These are phyloP conservation scores for Alsophila aescularia DNA, from an alignment of 2,888 invertebrate genomes.

Conservation along the genomic window DNA sequence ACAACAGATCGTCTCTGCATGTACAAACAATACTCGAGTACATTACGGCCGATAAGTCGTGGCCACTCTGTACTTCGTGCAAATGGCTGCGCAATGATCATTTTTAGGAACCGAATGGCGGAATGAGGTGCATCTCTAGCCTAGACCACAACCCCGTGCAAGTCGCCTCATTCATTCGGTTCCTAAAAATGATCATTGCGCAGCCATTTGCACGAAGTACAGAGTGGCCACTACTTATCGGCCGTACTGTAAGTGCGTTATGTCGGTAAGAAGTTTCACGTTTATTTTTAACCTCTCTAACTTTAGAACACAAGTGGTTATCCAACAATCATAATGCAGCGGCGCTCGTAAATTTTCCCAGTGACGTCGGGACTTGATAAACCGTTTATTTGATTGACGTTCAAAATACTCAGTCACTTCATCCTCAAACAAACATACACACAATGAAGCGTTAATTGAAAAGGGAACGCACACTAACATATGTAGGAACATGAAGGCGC, in stretches of 20 bases:
- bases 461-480: conserved; percentile 4
- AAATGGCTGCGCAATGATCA: too few species aligned
- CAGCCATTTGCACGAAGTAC: too few species aligned
- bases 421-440: not conserved
- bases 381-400: conserved; percentile 25
- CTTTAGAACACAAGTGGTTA: conserved; percentile 23
- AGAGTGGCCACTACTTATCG: too few species aligned
- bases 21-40: not conserved
- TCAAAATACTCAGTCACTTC: conserved; percentile 15
- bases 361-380: conserved; percentile 3
- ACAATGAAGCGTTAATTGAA: conserved; percentile 11
- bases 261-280: conserved; percentile 2
- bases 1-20: not conserved
- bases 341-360: conserved; percentile 17
- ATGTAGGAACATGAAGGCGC: not conserved
- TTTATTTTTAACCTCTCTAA: conserved; percentile 31
- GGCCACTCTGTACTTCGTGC: too few species aligned
- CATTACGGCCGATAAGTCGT: too few species aligned
- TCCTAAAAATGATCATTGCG: too few species aligned
- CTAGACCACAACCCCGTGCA: too few species aligned
- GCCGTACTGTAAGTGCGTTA: not conserved
- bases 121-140: too few species aligned
- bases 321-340: conserved; percentile 10
- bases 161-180: too few species aligned
- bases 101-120: too few species aligned